These are phyloP conservation scores for Speoplatyrhinus poulsoni DNA, from an alignment of 2,113 vertebrate species.

Conservation along the genomic window DNA sequence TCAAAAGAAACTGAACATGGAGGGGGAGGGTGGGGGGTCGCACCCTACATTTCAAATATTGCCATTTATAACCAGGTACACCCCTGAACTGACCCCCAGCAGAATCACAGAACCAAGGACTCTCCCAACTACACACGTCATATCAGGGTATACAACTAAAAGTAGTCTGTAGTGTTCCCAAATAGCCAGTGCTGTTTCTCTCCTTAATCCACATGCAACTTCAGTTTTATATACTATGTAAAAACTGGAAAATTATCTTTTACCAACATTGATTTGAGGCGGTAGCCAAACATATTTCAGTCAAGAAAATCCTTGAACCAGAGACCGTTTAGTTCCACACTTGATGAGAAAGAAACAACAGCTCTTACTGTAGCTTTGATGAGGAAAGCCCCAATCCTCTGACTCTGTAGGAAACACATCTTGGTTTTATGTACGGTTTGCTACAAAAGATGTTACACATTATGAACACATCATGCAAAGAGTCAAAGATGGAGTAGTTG, in stretches of 20 bases:
- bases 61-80: constrained; percentile 47
- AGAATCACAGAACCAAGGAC: constrained; percentile 35
- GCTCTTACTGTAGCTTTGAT: constrained; percentile 15
- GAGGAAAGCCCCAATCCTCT: background rate
- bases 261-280: no score
- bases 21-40: constrained; percentile 36
- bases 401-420: constrained; percentile 44
- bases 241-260: constrained; percentile 2
- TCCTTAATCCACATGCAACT: constrained; percentile 8
- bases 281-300: no score
- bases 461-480: constrained; percentile 81
- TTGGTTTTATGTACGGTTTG: constrained; percentile 57
- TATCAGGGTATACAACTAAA: constrained; percentile 50
- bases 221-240: background rate
- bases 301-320: no score
- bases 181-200: constrained; percentile 16
- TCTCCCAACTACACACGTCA: constrained; percentile 22
- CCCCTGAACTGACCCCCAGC: constrained; percentile 47
- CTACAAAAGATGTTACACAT: constrained; percentile 77
- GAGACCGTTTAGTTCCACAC: no score
- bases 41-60: constrained; percentile 70
- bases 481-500: constrained; percentile 71
- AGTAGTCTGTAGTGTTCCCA: constrained; percentile 64
- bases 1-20: constrained; percentile 52
- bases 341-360: background rate